A percentile compares a stretch with the other conserved stretches of the same genome.
These are phyloP conservation scores for Onychostruthus taczanowskii DNA, from an alignment of 2,113 vertebrate species.

Conservation along the genomic window DNA sequence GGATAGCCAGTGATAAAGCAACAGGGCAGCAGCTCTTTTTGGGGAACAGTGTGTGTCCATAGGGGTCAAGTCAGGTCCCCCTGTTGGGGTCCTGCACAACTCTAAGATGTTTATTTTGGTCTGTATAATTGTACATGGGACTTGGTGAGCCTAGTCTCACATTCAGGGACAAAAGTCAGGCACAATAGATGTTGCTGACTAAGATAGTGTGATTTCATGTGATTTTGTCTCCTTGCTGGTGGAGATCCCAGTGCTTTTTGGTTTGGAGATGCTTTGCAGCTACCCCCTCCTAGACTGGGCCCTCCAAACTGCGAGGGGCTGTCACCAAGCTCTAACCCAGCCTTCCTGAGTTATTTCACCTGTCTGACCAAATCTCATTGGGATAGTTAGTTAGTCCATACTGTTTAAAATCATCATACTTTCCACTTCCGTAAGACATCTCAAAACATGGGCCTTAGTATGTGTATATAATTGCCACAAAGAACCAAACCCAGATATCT, in stretches of 20 bases:
- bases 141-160: not conserved
- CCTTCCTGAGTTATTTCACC: not conserved
- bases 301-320: rapidly evolving
- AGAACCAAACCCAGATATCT: not conserved
- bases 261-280: not conserved
- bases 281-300: rapidly evolving
- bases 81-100: rapidly evolving
- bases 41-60: not conserved
- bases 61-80: not conserved
- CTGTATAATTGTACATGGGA: not conserved
- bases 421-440: not conserved
- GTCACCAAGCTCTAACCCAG: not conserved
- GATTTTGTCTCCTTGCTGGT: not conserved
- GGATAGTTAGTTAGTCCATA: not conserved
- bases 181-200: not conserved
- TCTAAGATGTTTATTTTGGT: not conserved
- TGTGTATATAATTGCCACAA: not conserved
- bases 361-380: not conserved
- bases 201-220: not conserved
- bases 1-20: not conserved
- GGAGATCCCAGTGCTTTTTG: not conserved
- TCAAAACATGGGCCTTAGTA: not conserved
- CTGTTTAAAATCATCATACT: not conserved
- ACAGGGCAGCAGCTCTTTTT: not conserved
- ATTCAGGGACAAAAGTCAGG: not conserved